Evolutionary conservation across 1,140 invertebrate genomes (phyloP), one percentile per base, ranked within the genome.

Genomic region (Temnothorax curvispinosus): DNA sequence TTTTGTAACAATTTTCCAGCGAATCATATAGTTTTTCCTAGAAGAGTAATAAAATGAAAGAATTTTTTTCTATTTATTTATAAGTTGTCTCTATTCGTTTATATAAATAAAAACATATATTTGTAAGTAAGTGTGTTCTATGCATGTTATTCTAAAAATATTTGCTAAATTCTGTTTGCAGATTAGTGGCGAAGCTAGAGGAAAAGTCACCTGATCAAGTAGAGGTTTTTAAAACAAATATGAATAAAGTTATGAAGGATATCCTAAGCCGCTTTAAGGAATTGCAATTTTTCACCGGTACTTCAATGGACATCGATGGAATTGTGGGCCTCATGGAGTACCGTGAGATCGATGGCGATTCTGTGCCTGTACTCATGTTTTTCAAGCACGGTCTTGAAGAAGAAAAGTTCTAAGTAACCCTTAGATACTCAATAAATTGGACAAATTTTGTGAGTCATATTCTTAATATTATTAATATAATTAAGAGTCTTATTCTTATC

Each of bases 231-330:
- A 99, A 99, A 95, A 97, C 97, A 15, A 99, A 99, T 94, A 98
- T 99, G 96, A 99, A 98, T 95, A 98, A 98, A 96, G 98, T 98
- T 65, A 99, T 99, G 97, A 99, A 99, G 94, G 98, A 99, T 88
- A 97, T 99, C 90, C 95, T 99, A 58, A 96, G 97, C 54, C 97
- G 98, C 95, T 99, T 99, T 96, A 99, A 99, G 93, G 99, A 99
- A 80, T 96, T 99, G 35, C 98, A 99, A 93, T 99, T 99, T 93
- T 99, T 98, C 96, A 98, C 98, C 85, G 99, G 99, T 50, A 98
- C 99, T 96, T 98, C 98, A 0, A 99, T 99, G 97, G 98, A 99
- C 91, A 97, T 97, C 86, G 99, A 99, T 88, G 99, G 98, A 86
- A 97, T 99, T 97, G 97, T 99, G n/a, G 98, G 97, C 67, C 96